phyloP scores from a whole-genome alignment of 2,797 vertebrate species.

The Spheniscus humboldti region DNA sequence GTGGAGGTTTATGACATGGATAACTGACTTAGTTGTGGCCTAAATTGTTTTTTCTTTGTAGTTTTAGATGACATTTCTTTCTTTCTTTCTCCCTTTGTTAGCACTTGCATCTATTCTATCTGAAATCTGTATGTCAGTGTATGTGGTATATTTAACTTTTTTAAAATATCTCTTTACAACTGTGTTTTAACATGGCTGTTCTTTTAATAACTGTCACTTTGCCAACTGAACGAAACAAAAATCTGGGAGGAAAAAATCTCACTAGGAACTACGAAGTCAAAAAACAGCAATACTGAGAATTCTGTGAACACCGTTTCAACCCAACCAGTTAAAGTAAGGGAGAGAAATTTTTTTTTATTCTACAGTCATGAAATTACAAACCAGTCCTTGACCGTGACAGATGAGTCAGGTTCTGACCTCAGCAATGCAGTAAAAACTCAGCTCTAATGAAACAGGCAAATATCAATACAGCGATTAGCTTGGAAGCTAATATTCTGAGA shows the following conservation, averaged over 20 bases:
- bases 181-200: not conserved
- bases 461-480: conserved; percentile 64
- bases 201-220: not conserved
- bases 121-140: not conserved
- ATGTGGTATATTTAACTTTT: not conserved
- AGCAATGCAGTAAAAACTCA: conserved; percentile 37
- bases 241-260: not conserved
- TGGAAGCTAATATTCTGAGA: conserved; percentile 55
- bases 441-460: conserved; percentile 65
- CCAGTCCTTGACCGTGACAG: conserved; percentile 36
- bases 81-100: not conserved
- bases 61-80: not conserved
- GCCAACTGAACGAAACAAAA: not conserved
- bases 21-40: not conserved
- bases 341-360: not conserved
- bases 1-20: not conserved
- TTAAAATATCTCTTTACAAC: not conserved
- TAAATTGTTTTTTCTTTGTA: not conserved
- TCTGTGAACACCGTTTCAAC: not conserved
- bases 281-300: not conserved
- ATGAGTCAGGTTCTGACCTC: conserved; percentile 56
- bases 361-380: conserved; percentile 51
- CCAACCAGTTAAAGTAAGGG: not conserved
- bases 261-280: not conserved
- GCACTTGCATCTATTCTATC: not conserved